Evolutionary conservation across 2,888 invertebrate species (phyloP).

Genomic region (Netelia melanura): DNA sequence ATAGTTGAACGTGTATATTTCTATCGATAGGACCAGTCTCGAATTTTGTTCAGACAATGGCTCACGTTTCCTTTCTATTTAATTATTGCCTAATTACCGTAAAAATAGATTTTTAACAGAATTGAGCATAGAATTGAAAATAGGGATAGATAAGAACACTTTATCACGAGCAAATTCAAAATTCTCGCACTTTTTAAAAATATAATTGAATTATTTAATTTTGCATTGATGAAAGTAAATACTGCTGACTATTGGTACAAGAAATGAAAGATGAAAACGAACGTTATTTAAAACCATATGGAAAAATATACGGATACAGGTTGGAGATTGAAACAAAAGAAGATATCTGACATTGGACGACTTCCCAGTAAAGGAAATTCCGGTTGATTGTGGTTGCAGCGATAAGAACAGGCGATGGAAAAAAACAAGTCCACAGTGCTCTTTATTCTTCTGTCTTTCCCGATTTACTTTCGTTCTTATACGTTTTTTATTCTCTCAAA

Average conservation of each 20-base stretch:
- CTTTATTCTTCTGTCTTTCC: neutral
- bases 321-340: neutral
- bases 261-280: neutral
- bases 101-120: neutral
- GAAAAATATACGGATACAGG: neutral
- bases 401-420: constrained; percentile 16
- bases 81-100: constrained; percentile 1
- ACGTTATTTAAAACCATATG: neutral
- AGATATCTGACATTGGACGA: neutral
- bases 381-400: constrained; percentile 31
- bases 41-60: constrained; percentile 15
- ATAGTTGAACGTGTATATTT: constrained; percentile 33
- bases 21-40: constrained; percentile 26
- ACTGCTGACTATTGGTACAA: neutral
- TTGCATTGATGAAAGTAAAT: neutral
- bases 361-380: constrained; percentile 19
- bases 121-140: too few species aligned
- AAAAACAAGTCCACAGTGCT: neutral
- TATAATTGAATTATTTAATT: neutral
- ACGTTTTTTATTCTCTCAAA: neutral
- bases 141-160: too few species aligned
- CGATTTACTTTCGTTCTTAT: neutral
- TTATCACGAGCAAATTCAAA: too few species aligned
- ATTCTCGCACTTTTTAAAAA: neutral
- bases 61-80: constrained; percentile 14